Evolutionary conservation across 2,888 invertebrate genomes (phyloP).

Genomic region (Eupsilia transversa): DNA sequence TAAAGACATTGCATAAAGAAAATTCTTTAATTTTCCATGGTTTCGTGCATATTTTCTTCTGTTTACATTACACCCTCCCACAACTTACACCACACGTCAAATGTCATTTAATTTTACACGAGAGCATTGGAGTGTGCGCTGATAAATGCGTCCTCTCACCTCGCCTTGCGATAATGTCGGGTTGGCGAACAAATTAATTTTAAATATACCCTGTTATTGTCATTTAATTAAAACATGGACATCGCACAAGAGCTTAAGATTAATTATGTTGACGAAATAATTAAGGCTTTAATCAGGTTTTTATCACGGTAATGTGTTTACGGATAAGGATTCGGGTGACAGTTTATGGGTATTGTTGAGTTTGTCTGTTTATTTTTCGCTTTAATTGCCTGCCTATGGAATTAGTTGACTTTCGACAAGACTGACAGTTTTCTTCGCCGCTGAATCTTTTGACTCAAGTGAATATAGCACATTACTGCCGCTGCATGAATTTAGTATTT

Average conservation of each 20-base stretch:
- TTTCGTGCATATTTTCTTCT: too few species aligned
- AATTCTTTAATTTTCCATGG: accelerated
- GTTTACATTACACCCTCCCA: background rate
- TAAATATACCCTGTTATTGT: slow-evolving; percentile 82
- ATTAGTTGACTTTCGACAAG: background rate
- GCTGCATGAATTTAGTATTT: too few species aligned
- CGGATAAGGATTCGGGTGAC: slow-evolving; percentile 35
- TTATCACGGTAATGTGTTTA: slow-evolving; percentile 50
- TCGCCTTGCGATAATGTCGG: slow-evolving; percentile 79
- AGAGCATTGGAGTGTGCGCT: slow-evolving; percentile 86
- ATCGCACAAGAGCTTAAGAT: slow-evolving; percentile 61
- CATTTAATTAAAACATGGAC: slow-evolving; percentile 80
- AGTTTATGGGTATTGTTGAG: slow-evolving; percentile 26
- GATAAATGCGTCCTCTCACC: slow-evolving; percentile 84
- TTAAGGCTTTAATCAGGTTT: slow-evolving; percentile 61
- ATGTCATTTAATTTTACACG: slow-evolving; percentile 87
- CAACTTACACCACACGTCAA: slow-evolving; percentile 75
- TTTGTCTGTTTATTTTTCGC: slow-evolving; percentile 3
- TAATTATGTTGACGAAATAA: slow-evolving; percentile 60
- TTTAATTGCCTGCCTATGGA: background rate
- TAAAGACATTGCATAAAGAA: background rate
- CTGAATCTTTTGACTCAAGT: background rate
- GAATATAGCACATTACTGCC: too few species aligned
- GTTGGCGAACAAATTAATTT: slow-evolving; percentile 83
- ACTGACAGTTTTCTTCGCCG: background rate